Evolutionary conservation across 2,888 invertebrate species (phyloP).

Genomic region (Microplitis manilae): DNA sequence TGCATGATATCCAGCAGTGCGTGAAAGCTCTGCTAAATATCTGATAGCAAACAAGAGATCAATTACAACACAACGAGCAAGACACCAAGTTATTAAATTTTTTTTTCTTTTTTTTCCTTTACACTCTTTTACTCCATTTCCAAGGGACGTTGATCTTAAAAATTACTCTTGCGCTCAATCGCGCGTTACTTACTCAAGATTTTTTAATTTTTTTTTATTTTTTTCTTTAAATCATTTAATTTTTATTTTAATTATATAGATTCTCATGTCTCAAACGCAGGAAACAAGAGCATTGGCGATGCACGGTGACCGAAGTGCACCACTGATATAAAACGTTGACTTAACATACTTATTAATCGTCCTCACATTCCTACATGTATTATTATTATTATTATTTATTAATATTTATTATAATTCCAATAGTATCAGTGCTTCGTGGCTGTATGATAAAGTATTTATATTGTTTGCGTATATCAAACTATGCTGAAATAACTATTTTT

Average conservation of each 20-base stretch:
- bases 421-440: constrained; percentile 63
- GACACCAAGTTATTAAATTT: constrained; percentile 40
- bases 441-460: constrained; percentile 69
- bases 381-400: neutral
- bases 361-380: constrained; percentile 56
- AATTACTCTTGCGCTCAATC: constrained; percentile 1
- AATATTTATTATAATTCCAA: constrained; percentile 53
- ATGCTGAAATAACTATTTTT: constrained; percentile 62
- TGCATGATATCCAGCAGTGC: constrained; percentile 32
- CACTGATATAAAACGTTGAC: constrained; percentile 68
- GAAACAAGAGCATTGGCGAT: constrained; percentile 57
- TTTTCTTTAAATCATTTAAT: neutral
- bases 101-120: neutral
- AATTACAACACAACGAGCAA: constrained; percentile 54
- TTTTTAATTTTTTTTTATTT: constrained; percentile 4
- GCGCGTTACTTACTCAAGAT: neutral
- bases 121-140: neutral
- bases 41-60: constrained; percentile 61
- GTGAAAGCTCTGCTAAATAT: constrained; percentile 22
- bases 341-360: constrained; percentile 66
- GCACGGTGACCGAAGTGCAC: constrained; percentile 60
- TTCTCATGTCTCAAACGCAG: constrained; percentile 42
- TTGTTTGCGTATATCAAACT: constrained; percentile 70
- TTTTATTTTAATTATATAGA: constrained; percentile 5
- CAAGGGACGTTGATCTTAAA: constrained; percentile 18